phyloP scores from a whole-genome alignment of 2,888 invertebrate species.

The Penaeus monodon region DNA sequence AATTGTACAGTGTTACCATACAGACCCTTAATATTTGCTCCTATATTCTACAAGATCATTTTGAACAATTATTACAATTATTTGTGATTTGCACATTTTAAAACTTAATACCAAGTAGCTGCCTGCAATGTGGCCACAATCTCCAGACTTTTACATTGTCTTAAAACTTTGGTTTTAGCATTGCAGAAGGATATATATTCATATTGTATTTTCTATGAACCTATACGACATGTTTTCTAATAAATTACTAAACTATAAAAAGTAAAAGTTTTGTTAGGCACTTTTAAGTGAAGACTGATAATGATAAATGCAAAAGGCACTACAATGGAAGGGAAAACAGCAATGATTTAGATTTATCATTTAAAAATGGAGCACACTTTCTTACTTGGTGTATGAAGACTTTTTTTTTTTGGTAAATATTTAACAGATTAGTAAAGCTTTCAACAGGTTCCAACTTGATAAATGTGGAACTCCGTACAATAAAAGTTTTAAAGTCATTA shows the following conservation, averaged over 20 bases:
- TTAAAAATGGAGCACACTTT: no score
- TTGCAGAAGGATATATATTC: neutral
- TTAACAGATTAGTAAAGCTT: constrained; percentile 51
- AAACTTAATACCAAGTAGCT: constrained; percentile 2
- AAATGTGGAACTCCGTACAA: neutral
- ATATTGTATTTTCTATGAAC: constrained; percentile 5
- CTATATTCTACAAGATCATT: neutral
- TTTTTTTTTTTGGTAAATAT: constrained; percentile 1
- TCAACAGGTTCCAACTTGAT: no score
- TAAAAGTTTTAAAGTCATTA: constrained; percentile 23
- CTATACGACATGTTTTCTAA: no score
- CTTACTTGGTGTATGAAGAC: neutral
- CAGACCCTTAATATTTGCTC: no score
- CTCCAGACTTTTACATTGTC: neutral
- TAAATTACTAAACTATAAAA: no score
- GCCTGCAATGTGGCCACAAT: constrained; percentile 1
- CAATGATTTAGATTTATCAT: constrained; percentile 12
- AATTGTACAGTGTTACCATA: constrained; percentile 28
- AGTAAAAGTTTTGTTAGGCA: constrained; percentile 9
- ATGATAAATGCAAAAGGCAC: constrained; percentile 31
- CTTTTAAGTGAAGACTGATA: constrained; percentile 6
- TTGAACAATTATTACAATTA: no score
- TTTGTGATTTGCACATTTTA: no score
- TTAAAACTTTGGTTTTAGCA: constrained; percentile 13
- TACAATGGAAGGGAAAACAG: constrained; percentile 7